phyloP scores from a whole-genome alignment of 2,888 invertebrate species.

The Drosophila koepferae region DNA sequence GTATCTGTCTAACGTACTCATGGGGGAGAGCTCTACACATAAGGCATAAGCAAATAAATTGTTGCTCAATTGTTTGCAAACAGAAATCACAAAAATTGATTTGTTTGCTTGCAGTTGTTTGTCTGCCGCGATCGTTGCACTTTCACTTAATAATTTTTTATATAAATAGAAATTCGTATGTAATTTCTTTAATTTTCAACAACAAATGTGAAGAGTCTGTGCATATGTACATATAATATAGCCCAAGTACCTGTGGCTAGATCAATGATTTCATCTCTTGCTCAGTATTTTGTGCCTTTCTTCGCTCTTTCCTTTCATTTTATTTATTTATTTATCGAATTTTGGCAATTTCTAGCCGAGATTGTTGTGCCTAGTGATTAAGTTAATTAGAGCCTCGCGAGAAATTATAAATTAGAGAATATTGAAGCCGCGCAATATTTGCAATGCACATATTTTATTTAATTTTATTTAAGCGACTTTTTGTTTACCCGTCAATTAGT shows the following conservation, averaged over 20 bases:
- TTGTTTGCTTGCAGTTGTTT: slow-evolving; percentile 28
- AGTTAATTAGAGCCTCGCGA: background rate
- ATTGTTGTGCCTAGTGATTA: background rate
- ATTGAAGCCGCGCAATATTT: background rate
- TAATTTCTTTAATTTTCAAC: slow-evolving; percentile 32
- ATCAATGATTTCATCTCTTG: slow-evolving; percentile 4
- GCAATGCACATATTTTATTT: too few species aligned
- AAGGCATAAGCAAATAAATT: slow-evolving; percentile 26
- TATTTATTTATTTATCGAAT: background rate
- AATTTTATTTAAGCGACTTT: too few species aligned
- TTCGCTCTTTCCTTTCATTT: slow-evolving; percentile 1
- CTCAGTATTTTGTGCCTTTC: background rate
- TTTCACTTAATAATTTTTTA: slow-evolving; percentile 54
- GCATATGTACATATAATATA: background rate
- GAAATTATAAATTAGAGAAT: background rate
- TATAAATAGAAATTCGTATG: slow-evolving; percentile 60
- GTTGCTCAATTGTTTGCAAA: slow-evolving; percentile 32
- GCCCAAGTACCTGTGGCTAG: background rate
- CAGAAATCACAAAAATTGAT: slow-evolving; percentile 45
- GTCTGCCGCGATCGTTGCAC: slow-evolving; percentile 32
- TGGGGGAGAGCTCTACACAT: slow-evolving; percentile 22
- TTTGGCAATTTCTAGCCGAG: background rate
- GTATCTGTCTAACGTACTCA: slow-evolving; percentile 4
- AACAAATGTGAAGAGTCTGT: slow-evolving; percentile 18
- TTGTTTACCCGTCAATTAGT: background rate